Conservation (phyloP, 2,888 invertebrate genomes). For the Odontocerum albicorne region DNA sequence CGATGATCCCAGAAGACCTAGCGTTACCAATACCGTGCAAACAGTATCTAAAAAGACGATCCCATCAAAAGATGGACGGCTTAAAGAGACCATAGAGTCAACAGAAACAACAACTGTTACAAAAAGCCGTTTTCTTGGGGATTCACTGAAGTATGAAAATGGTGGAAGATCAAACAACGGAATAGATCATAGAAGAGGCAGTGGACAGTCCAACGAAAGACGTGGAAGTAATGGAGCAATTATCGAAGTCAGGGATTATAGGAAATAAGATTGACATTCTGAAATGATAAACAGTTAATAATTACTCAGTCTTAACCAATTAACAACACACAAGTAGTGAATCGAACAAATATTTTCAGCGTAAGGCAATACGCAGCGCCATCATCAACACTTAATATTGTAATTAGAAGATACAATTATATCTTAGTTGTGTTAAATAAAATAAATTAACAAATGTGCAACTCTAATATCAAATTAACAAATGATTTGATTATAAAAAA, state of each 20-base stretch:
- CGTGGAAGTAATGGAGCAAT: conserved; percentile 57
- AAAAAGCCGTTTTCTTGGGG: conserved; percentile 61
- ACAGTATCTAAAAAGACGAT: conserved; percentile 69
- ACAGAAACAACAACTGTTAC: conserved; percentile 71
- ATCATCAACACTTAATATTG: too few relatives aligned
- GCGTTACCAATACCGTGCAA: conserved; percentile 71
- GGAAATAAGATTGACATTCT: conserved; percentile 37
- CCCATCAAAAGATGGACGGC: conserved; percentile 64
- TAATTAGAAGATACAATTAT: conserved; percentile 6
- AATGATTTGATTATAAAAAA: conserved; percentile 10
- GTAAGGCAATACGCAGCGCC: conserved; percentile 1
- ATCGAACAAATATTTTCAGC: conserved; percentile 27
- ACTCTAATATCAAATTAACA: conserved; percentile 9
- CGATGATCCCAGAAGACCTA: conserved; percentile 67
- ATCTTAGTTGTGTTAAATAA: conserved; percentile 8
- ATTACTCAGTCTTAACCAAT: conserved; percentile 10
- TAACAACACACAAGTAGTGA: conserved; percentile 24
- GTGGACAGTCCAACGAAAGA: conserved; percentile 40
- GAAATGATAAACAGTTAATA: not conserved
- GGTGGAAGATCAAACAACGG: conserved; percentile 44
- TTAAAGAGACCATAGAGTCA: conserved; percentile 69
- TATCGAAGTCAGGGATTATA: conserved; percentile 60
- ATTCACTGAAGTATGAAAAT: conserved; percentile 59
- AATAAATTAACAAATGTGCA: conserved; percentile 2
- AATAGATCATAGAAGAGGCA: conserved; percentile 40